phyloP scores from a whole-genome alignment of 2,797 vertebrate genomes.

The Champsocephalus gunnari region DNA sequence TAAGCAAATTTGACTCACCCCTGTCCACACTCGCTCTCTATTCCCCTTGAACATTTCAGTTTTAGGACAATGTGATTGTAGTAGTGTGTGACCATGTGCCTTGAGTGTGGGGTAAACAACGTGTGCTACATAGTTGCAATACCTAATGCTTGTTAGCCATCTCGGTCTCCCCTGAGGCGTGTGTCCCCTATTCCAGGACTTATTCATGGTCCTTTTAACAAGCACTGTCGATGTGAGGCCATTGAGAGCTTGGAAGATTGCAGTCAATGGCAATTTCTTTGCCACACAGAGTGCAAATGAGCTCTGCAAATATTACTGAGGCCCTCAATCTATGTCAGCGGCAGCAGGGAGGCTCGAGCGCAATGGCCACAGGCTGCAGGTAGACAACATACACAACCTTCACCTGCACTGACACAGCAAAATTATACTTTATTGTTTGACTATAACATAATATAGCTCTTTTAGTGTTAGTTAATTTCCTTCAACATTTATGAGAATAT shows the following conservation, averaged over 20 bases:
- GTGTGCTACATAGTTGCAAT: slow-evolving; percentile 74
- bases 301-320: slow-evolving; percentile 76
- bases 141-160: slow-evolving; percentile 83
- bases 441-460: background rate
- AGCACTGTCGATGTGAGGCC: slow-evolving; percentile 79
- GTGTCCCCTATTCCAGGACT: slow-evolving; percentile 74
- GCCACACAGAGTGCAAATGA: slow-evolving; percentile 83
- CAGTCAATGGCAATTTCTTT: slow-evolving; percentile 81
- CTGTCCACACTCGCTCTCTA: slow-evolving; percentile 26
- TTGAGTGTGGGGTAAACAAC: slow-evolving; percentile 73
- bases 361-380: slow-evolving; percentile 66
- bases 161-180: slow-evolving; percentile 70
- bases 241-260: slow-evolving; percentile 78
- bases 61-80: slow-evolving; percentile 38
- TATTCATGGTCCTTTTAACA: slow-evolving; percentile 82
- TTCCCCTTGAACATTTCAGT: slow-evolving; percentile 35
- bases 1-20: slow-evolving; percentile 62
- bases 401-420: slow-evolving; percentile 19
- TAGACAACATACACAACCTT: slow-evolving; percentile 48
- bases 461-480: background rate
- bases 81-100: slow-evolving; percentile 34
- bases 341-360: slow-evolving; percentile 64
- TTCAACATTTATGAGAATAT: background rate
- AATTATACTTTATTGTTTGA: slow-evolving; percentile 9
- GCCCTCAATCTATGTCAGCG: slow-evolving; percentile 73